phyloP scores from a whole-genome alignment of 2,113 vertebrate species.

The Pao palembangensis region DNA sequence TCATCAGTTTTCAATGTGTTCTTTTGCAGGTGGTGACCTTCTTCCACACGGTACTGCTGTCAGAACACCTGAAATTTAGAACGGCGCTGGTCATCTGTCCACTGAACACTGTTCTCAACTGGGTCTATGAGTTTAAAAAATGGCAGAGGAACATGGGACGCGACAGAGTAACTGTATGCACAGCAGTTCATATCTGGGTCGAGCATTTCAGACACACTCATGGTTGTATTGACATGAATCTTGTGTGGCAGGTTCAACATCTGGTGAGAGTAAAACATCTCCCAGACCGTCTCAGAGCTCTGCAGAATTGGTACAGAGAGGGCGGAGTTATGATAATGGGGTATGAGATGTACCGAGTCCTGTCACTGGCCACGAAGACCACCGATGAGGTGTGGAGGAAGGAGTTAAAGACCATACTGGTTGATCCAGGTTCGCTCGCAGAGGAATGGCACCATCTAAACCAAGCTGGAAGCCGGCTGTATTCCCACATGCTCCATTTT shows the following conservation, averaged over 20 bases:
- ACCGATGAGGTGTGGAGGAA: conserved; percentile 77
- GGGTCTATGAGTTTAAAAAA: conserved; percentile 92
- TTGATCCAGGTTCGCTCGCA: conserved; percentile 83
- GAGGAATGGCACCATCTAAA: neutral
- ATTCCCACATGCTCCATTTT: neutral
- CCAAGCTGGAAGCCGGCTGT: no score
- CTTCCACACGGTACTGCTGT: conserved; percentile 87
- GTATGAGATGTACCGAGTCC: conserved; percentile 90
- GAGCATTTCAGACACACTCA: neutral
- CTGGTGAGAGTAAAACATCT: conserved; percentile 82
- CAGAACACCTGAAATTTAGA: conserved; percentile 81
- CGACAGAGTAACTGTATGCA: conserved; percentile 83
- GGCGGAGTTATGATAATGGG: conserved; percentile 94
- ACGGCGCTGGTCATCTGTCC: conserved; percentile 93
- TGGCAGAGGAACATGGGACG: conserved; percentile 86
- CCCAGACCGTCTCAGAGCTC: conserved; percentile 77
- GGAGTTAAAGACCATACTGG: conserved; percentile 80
- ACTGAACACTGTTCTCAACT: conserved; percentile 95
- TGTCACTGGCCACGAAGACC: conserved; percentile 79
- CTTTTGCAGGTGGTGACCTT: conserved; percentile 89
- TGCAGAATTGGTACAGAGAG: conserved; percentile 84
- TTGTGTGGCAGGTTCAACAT: conserved; percentile 80
- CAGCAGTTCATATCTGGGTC: neutral
- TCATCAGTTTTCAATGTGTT: no score
- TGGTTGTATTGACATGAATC: neutral